A percentile compares a stretch with the other conserved stretches of the same genome.
Conservation (phyloP, 2,888 invertebrate genomes). For the Dorcus parallelipipedus region DNA sequence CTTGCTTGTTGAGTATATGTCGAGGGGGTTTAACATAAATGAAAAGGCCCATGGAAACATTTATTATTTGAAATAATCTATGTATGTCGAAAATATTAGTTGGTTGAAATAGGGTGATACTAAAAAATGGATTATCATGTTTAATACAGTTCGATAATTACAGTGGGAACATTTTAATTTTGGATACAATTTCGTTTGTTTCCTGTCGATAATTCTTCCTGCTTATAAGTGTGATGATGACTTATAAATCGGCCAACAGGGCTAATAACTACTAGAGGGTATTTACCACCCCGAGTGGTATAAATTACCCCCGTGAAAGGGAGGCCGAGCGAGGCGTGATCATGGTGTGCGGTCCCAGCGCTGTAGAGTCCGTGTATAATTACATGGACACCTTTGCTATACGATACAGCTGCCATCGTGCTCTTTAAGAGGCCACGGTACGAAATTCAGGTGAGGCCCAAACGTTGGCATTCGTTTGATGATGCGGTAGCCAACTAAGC, state of each 20-base stretch:
- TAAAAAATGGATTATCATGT: too few species aligned
- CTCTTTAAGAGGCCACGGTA: slow-evolving; percentile 15
- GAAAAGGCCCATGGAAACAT: too few species aligned
- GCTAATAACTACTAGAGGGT: slow-evolving; percentile 23
- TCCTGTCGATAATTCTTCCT: slow-evolving; percentile 13
- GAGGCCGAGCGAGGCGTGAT: slow-evolving; percentile 46
- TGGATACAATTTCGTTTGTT: neutral
- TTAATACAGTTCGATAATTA: too few species aligned
- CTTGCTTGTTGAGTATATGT: too few species aligned
- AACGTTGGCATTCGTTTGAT: too few species aligned
- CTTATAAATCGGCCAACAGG: slow-evolving; percentile 32
- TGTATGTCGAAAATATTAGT: too few species aligned
- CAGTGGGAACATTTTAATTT: too few species aligned
- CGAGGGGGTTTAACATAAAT: too few species aligned
- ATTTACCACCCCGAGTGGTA: slow-evolving; percentile 31
- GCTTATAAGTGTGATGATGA: slow-evolving; percentile 25
- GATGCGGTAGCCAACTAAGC: too few species aligned
- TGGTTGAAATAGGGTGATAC: too few species aligned
- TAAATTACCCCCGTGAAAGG: slow-evolving; percentile 46
- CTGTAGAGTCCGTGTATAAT: slow-evolving; percentile 43
- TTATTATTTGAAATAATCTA: too few species aligned
- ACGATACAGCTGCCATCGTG: slow-evolving; percentile 44
- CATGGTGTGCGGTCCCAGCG: slow-evolving; percentile 45
- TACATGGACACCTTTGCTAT: slow-evolving; percentile 46
- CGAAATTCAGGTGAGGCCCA: too few species aligned